Percentiles rank a stretch among this genome's conserved stretches.
Evolutionary conservation across 2,113 vertebrate species (phyloP).

Genomic region (Peromyscus maniculatus): DNA sequence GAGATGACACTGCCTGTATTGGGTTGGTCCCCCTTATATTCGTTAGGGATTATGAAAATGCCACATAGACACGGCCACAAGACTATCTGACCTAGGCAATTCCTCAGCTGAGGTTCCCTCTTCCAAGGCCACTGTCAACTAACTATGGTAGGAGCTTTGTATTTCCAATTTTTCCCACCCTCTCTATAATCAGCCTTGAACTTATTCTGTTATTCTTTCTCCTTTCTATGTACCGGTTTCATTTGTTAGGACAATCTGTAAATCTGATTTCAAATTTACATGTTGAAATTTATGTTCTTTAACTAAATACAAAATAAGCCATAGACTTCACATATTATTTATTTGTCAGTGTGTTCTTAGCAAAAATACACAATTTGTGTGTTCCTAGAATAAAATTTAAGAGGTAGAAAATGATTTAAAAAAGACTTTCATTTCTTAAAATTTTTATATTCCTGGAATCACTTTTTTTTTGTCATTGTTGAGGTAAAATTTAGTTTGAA

Average conservation of each 20-base stretch:
- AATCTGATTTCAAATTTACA: not conserved
- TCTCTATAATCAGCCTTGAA: not conserved
- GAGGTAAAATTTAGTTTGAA: not conserved
- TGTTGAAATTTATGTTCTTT: not conserved
- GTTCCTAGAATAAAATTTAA: not conserved
- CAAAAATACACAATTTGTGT: not conserved
- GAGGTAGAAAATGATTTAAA: not conserved
- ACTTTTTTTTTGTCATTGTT: not conserved
- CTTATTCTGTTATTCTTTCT: not conserved
- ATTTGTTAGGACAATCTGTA: not conserved
- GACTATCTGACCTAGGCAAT: not conserved
- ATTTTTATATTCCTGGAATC: not conserved
- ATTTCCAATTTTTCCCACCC: not conserved
- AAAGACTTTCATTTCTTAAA: not conserved
- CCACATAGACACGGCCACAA: not conserved
- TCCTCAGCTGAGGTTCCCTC: too few relatives aligned
- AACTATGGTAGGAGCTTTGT: not conserved
- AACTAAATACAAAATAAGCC: constrained; percentile 44
- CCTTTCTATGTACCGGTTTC: not conserved
- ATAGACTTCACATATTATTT: not conserved
- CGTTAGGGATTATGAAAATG: not conserved
- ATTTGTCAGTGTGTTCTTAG: not conserved
- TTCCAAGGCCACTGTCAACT: not conserved
- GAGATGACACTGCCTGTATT: too few relatives aligned
- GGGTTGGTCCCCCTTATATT: not conserved